Percentiles rank a stretch among this genome's conserved stretches.
These are phyloP conservation scores for Macroteleia sp. DNA, from an alignment of 2,888 invertebrate species.

Conservation along the genomic window DNA sequence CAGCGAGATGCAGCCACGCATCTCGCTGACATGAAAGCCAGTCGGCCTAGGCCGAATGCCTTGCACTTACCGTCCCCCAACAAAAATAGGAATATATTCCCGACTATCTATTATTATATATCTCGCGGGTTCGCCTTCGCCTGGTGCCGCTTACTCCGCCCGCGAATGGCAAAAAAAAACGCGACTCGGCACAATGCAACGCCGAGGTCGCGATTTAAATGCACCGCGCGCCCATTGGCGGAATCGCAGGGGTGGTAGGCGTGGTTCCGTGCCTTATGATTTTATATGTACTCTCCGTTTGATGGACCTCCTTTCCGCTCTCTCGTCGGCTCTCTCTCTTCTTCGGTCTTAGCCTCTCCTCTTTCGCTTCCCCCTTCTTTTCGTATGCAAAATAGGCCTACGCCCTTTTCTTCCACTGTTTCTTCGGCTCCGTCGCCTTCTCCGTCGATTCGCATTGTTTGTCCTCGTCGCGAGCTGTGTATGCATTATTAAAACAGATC, in stretches of 20 bases:
- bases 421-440: constrained; percentile 37
- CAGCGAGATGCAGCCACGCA: constrained; percentile 8
- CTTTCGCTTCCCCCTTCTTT: constrained; percentile 11
- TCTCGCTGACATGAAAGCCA: constrained; percentile 30
- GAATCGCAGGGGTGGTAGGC: constrained; percentile 79
- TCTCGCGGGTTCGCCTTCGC: constrained; percentile 45
- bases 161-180: constrained; percentile 69
- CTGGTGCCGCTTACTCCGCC: constrained; percentile 72
- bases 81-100: constrained; percentile 29
- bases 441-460: constrained; percentile 1
- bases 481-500: constrained; percentile 48
- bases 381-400: constrained; percentile 74
- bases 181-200: constrained; percentile 78
- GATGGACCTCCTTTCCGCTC: constrained; percentile 69
- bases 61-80: constrained; percentile 14
- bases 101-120: constrained; percentile 29
- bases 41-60: constrained; percentile 11
- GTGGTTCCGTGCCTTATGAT: constrained; percentile 82
- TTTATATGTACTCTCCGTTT: constrained; percentile 81
- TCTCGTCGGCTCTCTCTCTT: constrained; percentile 27
- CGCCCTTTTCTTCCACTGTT: constrained; percentile 66
- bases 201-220: constrained; percentile 81
- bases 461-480: constrained; percentile 21
- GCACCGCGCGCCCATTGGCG: constrained; percentile 79
- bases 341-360: not conserved